Base-by-base conservation (phyloP, 2,888 invertebrate species). In the Saturnia japonica region DNA sequence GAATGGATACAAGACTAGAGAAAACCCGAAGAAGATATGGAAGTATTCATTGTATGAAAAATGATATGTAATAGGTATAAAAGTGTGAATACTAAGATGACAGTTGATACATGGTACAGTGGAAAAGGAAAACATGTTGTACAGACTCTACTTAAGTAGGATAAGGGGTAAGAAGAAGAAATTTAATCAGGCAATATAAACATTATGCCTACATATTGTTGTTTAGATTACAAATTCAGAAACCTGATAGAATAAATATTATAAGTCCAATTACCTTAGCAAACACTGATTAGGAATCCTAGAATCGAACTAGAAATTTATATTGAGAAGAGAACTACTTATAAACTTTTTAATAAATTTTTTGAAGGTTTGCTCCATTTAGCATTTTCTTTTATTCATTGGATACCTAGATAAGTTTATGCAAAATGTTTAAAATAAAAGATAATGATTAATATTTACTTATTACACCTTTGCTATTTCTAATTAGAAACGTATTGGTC, bases 231-330 rank as follows among this genome's bases (percentile, higher is more conserved):
- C 57, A 60, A 28, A 60, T 60, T 28, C 14, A 60, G 57, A 60
- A 28, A 14, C 2, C 28, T 60, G 12, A 51, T 67, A 75, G 77
- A 76, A 82, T 82, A 86, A 85, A 84, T 89, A 88, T 89, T 92
- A 92, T 93, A 93, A 93, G 93, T 92, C 94, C 86, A 85, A 91
- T 92, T 91, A 91, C 91, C 85, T 87, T 86, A 81, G 80, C 76
- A 54, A 54, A 54, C 22, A 88, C 91, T 82, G 91, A 93, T 93
- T 93, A 91, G 90, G 91, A 93, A 94, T 94, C 93, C 93, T 88
- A 87, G 90, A 85, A 92, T 91, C 92, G 93, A 92, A 92, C 91
- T 91, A 88, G 89, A 89, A 87, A 93, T 94, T 94, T 93, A 91
- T 94, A 93, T 93, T 88, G 88, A 88, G 88, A 87, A 89, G 88